Evolutionary conservation across 2,888 invertebrate genomes (phyloP).

Genomic region (Epistrophe eligans): DNA sequence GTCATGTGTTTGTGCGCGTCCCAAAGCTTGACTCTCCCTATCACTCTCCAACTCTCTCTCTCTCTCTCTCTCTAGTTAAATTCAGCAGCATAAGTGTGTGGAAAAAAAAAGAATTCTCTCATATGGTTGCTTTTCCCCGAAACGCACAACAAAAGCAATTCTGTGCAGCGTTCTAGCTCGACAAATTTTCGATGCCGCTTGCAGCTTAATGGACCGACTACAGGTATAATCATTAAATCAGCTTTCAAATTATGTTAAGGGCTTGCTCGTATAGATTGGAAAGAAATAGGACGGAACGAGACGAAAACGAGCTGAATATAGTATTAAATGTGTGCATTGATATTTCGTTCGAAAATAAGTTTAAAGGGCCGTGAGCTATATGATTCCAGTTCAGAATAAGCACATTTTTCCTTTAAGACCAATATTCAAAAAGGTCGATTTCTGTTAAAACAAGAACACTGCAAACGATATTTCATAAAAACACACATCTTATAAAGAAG

Average conservation of each 20-base stretch:
- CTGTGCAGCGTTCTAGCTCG: slow-evolving; percentile 56
- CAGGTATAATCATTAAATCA: slow-evolving; percentile 70
- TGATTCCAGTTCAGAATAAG: background rate
- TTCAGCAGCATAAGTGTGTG: background rate
- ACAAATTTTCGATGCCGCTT: slow-evolving; percentile 47
- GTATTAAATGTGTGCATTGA: slow-evolving; percentile 52
- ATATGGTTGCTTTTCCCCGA: background rate
- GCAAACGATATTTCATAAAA: background rate
- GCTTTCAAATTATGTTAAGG: slow-evolving; percentile 49
- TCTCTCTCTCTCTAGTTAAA: background rate
- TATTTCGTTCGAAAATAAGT: slow-evolving; percentile 30
- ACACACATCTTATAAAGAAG: background rate
- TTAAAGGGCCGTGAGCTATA: slow-evolving; percentile 6
- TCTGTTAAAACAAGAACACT: background rate
- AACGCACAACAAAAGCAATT: slow-evolving; percentile 23
- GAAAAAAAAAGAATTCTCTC: slow-evolving; percentile 11
- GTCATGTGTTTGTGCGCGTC: slow-evolving; percentile 20
- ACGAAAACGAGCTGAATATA: slow-evolving; percentile 35
- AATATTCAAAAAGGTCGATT: background rate
- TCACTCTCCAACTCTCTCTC: background rate
- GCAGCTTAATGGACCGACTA: slow-evolving; percentile 56
- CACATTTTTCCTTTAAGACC: background rate
- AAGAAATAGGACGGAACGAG: background rate
- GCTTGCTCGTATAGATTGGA: background rate
- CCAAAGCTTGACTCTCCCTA: background rate